phyloP scores from a whole-genome alignment of 2,113 vertebrate species.

The Melospiza georgiana region DNA sequence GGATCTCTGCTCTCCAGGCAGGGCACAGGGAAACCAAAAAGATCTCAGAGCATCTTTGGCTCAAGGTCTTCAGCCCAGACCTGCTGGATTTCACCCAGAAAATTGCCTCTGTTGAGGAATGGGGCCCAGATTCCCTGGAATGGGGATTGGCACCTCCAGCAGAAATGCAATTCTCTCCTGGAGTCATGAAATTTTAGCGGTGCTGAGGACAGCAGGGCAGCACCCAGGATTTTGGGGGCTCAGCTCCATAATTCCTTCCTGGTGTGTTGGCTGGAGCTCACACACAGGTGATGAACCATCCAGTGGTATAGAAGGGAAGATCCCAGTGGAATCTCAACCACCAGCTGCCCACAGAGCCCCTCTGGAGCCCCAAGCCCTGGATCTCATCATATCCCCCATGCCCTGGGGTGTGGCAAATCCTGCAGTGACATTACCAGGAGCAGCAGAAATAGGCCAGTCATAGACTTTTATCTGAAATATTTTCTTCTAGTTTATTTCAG shows the following conservation, averaged over 20 bases:
- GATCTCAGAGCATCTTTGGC: background rate
- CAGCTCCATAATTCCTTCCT: background rate
- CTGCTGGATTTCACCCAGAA: background rate
- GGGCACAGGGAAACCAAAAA: background rate
- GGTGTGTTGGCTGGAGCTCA: background rate
- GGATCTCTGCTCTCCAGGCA: background rate
- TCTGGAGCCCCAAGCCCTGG: background rate
- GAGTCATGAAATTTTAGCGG: background rate
- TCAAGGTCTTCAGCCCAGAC: background rate
- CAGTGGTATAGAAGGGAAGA: background rate
- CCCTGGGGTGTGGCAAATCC: background rate
- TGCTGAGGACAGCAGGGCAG: background rate
- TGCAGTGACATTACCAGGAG: background rate
- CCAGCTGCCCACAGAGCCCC: background rate
- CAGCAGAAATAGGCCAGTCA: rapidly evolving
- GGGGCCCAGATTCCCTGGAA: background rate
- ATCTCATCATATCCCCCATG: background rate
- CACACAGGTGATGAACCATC: background rate
- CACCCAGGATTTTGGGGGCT: background rate
- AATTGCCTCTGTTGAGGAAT: background rate
- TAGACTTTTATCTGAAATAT: background rate
- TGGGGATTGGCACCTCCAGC: background rate
- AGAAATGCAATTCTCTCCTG: background rate
- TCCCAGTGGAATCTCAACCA: background rate
- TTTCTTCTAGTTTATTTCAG: background rate